Base-by-base conservation (phyloP, 2,113 vertebrate genomes). In the Microtus montanus region DNA sequence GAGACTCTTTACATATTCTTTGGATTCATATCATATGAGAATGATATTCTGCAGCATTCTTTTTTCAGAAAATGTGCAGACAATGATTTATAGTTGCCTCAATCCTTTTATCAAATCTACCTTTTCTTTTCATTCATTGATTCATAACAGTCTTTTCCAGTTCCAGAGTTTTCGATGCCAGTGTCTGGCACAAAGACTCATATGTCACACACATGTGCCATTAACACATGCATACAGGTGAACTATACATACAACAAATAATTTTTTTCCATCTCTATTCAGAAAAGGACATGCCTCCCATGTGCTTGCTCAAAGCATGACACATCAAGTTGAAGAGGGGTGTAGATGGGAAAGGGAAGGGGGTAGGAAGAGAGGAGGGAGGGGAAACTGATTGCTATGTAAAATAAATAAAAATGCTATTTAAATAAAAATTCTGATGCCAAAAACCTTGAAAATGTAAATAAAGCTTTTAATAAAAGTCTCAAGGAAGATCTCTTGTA, bases 1-100 rank as follows among this genome's bases (percentile, higher is more conserved):
- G 22, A 26, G 14, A 41, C 4, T 41, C 13, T 7, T 89, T 17
- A 70, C 35, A 44, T 24, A 17, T 11, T 3, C 17, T 91, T 93
- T 74, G n/a, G 78, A 87, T 82, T 35, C 63, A 35, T 7, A 82
- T n/a, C 2, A 5, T 2, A 54, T 13, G n/a, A 26, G 35, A 49
- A 64, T 6, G 0, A 2, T 61, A 9, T 1, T 63, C 14, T 79
- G 3, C 17, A 68, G 3, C 14, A 70, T 12, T 14, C 3, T 26
- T 28, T 93, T 73, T 12, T 26, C 54, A 88, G 7, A 84, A 85
- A 68, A 61, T 33, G 1, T 6, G 38, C 0, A 2, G 30, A 30
- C 41, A 3, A 63, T 7, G 26, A 24, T 79, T 87, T 80, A 35
- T 71, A 38, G 22, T 22, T 22, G 11, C 5, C 33, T 85, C 19